These are phyloP conservation scores for Neuroscelio doddi DNA, from an alignment of 2,888 invertebrate species.

Conservation along the genomic window DNA sequence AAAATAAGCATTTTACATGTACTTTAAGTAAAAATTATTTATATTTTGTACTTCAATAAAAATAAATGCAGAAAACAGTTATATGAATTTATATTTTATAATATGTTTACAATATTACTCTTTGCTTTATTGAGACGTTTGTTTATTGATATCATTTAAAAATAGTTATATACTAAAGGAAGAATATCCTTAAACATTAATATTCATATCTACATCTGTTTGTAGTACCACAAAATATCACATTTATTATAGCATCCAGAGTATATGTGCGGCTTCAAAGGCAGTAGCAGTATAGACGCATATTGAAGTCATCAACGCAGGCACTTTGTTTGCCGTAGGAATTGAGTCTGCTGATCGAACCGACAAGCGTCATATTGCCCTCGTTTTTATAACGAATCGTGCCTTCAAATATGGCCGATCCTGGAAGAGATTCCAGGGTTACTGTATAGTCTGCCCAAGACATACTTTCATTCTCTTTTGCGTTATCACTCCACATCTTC, in stretches of 20 bases:
- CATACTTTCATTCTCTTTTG: slow-evolving; percentile 55
- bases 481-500: slow-evolving; percentile 70
- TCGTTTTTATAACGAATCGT: slow-evolving; percentile 76
- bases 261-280: slow-evolving; percentile 29
- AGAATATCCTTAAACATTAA: too few relatives aligned
- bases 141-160: too few relatives aligned
- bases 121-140: too few relatives aligned
- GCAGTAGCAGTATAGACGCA: slow-evolving; percentile 87
- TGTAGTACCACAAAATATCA: background rate
- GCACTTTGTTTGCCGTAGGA: slow-evolving; percentile 86
- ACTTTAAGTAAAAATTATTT: too few relatives aligned
- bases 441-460: slow-evolving; percentile 78
- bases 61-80: too few relatives aligned
- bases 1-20: too few relatives aligned
- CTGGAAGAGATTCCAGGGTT: slow-evolving; percentile 78
- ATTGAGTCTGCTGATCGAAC: slow-evolving; percentile 85
- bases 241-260: background rate
- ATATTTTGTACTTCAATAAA: too few relatives aligned
- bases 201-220: background rate
- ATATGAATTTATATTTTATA: too few relatives aligned
- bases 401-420: slow-evolving; percentile 85
- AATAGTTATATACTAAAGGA: too few relatives aligned
- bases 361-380: slow-evolving; percentile 74
- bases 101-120: too few relatives aligned
- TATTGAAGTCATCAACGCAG: slow-evolving; percentile 82